phyloP scores from a whole-genome alignment of 2,113 vertebrate species.

The Melanocharis versteri region DNA sequence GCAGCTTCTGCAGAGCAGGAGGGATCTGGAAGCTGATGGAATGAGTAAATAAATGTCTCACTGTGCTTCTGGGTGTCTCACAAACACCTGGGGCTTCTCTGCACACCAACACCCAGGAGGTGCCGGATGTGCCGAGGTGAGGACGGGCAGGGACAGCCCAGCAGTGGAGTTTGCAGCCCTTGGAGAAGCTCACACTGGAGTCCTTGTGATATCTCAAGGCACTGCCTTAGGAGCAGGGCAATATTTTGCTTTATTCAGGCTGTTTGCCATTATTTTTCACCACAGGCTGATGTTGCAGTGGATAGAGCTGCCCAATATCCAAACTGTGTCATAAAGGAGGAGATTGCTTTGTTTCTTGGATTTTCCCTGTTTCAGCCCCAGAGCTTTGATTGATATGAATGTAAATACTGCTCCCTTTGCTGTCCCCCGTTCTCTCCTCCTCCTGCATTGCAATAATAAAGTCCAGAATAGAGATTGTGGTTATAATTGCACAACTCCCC shows the following conservation, averaged over 20 bases:
- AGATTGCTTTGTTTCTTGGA: neutral
- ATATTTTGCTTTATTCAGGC: neutral
- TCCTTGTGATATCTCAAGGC: neutral
- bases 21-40: neutral
- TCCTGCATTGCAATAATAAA: neutral
- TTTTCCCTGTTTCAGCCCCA: neutral
- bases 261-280: neutral
- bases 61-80: neutral
- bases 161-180: neutral
- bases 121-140: fast-evolving
- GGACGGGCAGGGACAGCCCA: neutral
- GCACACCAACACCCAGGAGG: neutral
- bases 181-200: neutral
- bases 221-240: neutral
- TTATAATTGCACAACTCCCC: neutral
- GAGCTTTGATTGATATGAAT: neutral
- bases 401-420: neutral
- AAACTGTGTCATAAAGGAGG: neutral
- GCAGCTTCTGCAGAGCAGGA: neutral
- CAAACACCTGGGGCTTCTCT: neutral
- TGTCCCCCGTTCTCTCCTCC: neutral
- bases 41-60: neutral
- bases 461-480: neutral
- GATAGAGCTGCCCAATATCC: neutral
- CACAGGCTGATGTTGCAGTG: neutral